A percentile compares a stretch with the other conserved stretches of the same genome.
phyloP scores from a whole-genome alignment of 2,797 vertebrate species.

The Crossoptilon crossoptilon region DNA sequence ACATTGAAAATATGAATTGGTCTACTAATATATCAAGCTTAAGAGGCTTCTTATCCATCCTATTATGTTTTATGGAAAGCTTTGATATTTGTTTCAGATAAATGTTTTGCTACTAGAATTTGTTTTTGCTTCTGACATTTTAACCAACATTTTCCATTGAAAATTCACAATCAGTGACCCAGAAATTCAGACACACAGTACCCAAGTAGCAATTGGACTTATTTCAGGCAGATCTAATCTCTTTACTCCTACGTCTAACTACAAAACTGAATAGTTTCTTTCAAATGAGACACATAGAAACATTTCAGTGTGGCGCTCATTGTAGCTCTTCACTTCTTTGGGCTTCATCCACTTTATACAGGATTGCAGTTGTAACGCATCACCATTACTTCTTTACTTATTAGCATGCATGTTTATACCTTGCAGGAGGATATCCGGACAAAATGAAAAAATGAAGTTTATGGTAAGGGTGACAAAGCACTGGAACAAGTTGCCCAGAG shows the following conservation, averaged over 20 bases:
- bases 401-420: not conserved
- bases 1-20: not conserved
- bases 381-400: not conserved
- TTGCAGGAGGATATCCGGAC: not conserved
- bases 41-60: not conserved
- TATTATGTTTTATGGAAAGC: not conserved
- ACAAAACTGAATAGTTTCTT: not conserved
- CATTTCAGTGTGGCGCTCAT: not conserved
- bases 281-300: not conserved
- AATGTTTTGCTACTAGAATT: not conserved
- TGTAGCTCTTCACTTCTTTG: not conserved
- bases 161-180: not conserved
- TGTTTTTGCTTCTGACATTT: not conserved
- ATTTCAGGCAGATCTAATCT: not conserved
- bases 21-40: not conserved
- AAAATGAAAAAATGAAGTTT: not conserved
- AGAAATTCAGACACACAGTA: not conserved
- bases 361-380: not conserved
- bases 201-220: not conserved
- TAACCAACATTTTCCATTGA: not conserved
- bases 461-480: no score
- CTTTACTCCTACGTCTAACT: not conserved
- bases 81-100: not conserved
- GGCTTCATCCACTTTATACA: accelerated
- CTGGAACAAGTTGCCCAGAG: no score